Evolutionary conservation across 2,797 vertebrate genomes (phyloP).

Genomic region (Menidia menidia): DNA sequence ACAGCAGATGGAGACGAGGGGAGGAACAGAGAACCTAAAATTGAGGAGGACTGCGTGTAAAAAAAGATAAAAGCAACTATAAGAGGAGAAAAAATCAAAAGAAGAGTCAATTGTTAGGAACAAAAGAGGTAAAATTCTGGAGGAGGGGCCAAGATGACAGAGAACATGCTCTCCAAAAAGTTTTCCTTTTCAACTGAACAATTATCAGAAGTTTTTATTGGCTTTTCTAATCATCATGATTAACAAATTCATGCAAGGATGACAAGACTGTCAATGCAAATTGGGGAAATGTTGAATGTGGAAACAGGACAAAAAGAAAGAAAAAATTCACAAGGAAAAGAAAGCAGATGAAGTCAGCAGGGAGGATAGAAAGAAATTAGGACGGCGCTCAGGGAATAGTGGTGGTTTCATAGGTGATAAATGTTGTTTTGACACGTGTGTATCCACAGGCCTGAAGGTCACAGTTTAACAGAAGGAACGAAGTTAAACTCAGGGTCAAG

Average conservation of each 20-base stretch:
- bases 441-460: slow-evolving; percentile 61
- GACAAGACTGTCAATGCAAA: neutral
- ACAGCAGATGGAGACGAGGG: slow-evolving; percentile 16
- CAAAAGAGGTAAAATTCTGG: neutral
- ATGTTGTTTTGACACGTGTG: slow-evolving; percentile 76
- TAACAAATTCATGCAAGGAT: neutral
- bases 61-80: neutral
- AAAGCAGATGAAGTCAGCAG: slow-evolving; percentile 13
- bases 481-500: slow-evolving; percentile 54
- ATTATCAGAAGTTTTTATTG: neutral
- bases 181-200: neutral
- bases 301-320: neutral
- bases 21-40: slow-evolving; percentile 19
- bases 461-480: slow-evolving; percentile 54
- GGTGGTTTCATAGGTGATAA: slow-evolving; percentile 58
- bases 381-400: slow-evolving; percentile 36
- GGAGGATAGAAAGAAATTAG: slow-evolving; percentile 42
- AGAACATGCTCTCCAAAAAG: neutral
- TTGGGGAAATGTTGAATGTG: neutral
- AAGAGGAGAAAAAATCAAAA: neutral
- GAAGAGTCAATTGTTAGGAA: slow-evolving; percentile 5
- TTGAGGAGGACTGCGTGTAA: neutral
- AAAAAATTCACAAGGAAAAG: slow-evolving; percentile 6
- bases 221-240: neutral
- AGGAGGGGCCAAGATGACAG: neutral